phyloP scores from a whole-genome alignment of 2,888 invertebrate species.

The Tortrix viridana region DNA sequence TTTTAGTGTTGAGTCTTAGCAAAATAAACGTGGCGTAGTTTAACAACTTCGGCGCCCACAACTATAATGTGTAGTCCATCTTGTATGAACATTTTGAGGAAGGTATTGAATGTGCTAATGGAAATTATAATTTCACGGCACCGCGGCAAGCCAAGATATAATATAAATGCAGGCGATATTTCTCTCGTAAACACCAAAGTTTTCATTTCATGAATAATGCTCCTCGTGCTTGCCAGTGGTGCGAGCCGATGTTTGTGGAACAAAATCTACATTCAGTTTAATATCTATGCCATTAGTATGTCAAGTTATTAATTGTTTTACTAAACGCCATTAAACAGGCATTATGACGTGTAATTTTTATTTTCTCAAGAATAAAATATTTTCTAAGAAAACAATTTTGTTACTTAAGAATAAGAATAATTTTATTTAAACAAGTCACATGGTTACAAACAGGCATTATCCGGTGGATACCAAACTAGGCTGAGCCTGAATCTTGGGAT shows the following conservation, averaged over 20 bases:
- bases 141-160: constrained; percentile 25
- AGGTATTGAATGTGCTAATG: constrained; percentile 7
- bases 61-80: too few relatives aligned
- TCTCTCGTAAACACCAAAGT: constrained; percentile 32
- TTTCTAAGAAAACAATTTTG: too few relatives aligned
- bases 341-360: too few relatives aligned
- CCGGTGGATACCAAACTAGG: too few relatives aligned
- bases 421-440: too few relatives aligned
- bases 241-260: constrained; percentile 13
- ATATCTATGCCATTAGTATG: constrained; percentile 10
- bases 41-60: not conserved
- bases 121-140: constrained; percentile 30
- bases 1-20: constrained; percentile 12
- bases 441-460: too few relatives aligned
- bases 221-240: constrained; percentile 12
- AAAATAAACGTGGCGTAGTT: constrained; percentile 27
- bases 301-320: not conserved
- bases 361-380: too few relatives aligned
- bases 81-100: too few relatives aligned
- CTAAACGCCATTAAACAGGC: too few relatives aligned
- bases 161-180: constrained; percentile 36
- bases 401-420: too few relatives aligned
- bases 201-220: constrained; percentile 36
- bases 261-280: constrained; percentile 15
- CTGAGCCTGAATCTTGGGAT: too few relatives aligned